These are phyloP conservation scores for Clarias macrocephalus DNA, from an alignment of 2,113 vertebrate genomes.

Conservation along the genomic window DNA sequence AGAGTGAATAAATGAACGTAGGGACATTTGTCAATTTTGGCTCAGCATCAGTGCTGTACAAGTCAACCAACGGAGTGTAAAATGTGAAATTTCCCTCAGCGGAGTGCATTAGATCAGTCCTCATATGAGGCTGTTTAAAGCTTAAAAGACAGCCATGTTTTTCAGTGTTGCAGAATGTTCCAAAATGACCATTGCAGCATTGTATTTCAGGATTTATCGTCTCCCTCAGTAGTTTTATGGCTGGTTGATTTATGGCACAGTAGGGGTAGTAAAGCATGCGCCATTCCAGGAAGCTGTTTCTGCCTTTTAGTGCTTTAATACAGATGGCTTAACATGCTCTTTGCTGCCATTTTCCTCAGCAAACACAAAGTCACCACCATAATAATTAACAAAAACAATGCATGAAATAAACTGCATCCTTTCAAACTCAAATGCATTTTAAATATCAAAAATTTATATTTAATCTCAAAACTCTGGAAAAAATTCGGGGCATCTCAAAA, in stretches of 20 bases:
- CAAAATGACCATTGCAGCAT: slow-evolving; percentile 21
- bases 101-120: not conserved
- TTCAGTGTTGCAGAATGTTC: slow-evolving; percentile 2
- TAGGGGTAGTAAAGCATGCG: not conserved
- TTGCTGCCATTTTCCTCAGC: slow-evolving; percentile 10
- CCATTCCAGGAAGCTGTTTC: slow-evolving; percentile 20
- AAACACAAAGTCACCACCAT: not conserved
- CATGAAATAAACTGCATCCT: not conserved
- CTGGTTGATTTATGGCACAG: slow-evolving; percentile 18
- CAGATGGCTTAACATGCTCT: not conserved
- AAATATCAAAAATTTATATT: not conserved
- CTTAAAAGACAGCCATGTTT: slow-evolving; percentile 1
- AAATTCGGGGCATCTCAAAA: too few relatives aligned
- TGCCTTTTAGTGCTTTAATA: not conserved
- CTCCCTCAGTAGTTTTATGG: slow-evolving; percentile 10
- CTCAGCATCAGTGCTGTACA: not conserved
- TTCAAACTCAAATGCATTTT: not conserved
- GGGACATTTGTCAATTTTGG: not conserved
- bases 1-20: not conserved
- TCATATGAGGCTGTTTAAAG: not conserved
- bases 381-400: not conserved
- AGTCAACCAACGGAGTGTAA: not conserved
- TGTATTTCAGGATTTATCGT: slow-evolving; percentile 19
- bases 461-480: too few relatives aligned
- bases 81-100: not conserved